These are phyloP conservation scores for Saxidomus purpurata DNA, from an alignment of 1,140 invertebrate genomes.

Conservation along the genomic window DNA sequence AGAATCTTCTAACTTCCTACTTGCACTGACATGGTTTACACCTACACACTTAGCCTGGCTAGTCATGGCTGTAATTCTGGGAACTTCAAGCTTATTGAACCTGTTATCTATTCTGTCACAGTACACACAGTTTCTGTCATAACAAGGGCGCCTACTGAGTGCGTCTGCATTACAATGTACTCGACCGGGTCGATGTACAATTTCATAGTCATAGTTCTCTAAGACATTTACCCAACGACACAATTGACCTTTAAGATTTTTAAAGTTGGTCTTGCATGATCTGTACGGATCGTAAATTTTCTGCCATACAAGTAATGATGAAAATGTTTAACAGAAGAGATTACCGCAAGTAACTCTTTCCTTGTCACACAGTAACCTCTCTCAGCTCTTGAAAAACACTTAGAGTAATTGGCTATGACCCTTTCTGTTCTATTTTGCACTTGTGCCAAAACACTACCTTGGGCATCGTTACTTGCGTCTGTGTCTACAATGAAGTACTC, in stretches of 20 bases:
- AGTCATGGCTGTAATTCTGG: no score
- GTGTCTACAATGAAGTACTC: not conserved
- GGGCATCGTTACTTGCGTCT: not conserved
- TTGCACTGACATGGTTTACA: not conserved
- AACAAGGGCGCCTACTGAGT: not conserved
- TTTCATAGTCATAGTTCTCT: constrained; percentile 22
- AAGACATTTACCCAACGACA: constrained; percentile 14
- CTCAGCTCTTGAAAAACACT: not conserved
- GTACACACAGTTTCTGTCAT: constrained; percentile 10
- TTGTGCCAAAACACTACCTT: not conserved
- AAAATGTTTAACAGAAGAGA: not conserved
- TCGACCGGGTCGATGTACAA: not conserved
- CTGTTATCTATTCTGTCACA: constrained; percentile 21
- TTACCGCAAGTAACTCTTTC: not conserved
- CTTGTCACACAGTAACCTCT: not conserved
- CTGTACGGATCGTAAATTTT: constrained; percentile 20
- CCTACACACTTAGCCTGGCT: no score
- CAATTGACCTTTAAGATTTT: constrained; percentile 29
- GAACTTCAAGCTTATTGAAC: not conserved
- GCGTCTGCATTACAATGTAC: not conserved
- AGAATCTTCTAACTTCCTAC: not conserved
- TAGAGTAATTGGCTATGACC: constrained; percentile 14
- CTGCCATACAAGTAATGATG: constrained; percentile 1
- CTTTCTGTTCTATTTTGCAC: not conserved
- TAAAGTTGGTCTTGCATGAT: constrained; percentile 6